A percentile compares a stretch with the other conserved stretches of the same genome.
These are phyloP conservation scores for Pseudochromis fuscus DNA, from an alignment of 2,797 vertebrate genomes.

Conservation along the genomic window DNA sequence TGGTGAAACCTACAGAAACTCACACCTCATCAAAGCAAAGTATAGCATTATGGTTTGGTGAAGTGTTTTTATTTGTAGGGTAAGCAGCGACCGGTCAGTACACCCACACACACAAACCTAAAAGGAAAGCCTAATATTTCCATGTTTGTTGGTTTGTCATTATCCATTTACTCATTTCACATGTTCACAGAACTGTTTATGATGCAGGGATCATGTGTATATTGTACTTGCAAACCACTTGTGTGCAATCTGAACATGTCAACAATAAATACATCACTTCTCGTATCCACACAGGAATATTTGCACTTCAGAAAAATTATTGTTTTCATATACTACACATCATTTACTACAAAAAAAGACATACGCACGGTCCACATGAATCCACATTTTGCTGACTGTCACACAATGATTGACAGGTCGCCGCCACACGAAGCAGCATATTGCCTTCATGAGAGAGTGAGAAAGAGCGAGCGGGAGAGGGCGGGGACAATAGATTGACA, in stretches of 20 bases:
- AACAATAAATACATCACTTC: too few species aligned
- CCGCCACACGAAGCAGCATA: slow-evolving; percentile 61
- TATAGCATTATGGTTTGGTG: neutral
- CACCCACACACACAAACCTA: slow-evolving; percentile 14
- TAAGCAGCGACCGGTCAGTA: too few species aligned
- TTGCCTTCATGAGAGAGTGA: slow-evolving; percentile 69
- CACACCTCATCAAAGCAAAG: slow-evolving; percentile 20
- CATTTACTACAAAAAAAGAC: too few species aligned
- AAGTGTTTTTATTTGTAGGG: too few species aligned
- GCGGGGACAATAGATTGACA: slow-evolving; percentile 60
- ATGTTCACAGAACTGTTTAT: neutral
- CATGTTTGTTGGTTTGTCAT: slow-evolving; percentile 14
- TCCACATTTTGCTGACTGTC: slow-evolving; percentile 54
- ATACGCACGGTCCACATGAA: slow-evolving; percentile 29
- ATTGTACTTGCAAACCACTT: neutral
- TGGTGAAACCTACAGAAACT: slow-evolving; percentile 19
- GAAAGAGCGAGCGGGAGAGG: slow-evolving; percentile 9
- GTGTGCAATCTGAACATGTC: too few species aligned
- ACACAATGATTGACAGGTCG: slow-evolving; percentile 72
- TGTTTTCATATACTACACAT: neutral
- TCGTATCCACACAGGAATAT: neutral
- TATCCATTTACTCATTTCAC: neutral
- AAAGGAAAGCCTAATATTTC: neutral
- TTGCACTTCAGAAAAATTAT: slow-evolving; percentile 1
- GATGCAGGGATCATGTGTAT: neutral